Conservation (phyloP, 1,140 invertebrate species). For the Drosophila lacteicornis region DNA sequence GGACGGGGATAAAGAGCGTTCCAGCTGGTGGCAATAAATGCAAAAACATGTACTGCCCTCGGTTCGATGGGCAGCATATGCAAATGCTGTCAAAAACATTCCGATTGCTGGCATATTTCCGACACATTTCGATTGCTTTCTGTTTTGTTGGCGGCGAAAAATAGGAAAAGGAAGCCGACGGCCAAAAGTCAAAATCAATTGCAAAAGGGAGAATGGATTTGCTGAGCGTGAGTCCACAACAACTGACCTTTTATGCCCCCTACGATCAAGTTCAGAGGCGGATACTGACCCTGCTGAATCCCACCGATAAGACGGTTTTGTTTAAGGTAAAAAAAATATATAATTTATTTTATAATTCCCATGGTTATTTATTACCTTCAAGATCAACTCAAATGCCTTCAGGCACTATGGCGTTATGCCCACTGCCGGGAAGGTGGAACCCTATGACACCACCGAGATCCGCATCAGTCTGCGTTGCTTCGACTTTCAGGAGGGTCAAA, state of each 20-base stretch:
- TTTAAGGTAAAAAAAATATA: conserved; percentile 37
- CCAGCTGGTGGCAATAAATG: conserved; percentile 42
- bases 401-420: conserved; percentile 32
- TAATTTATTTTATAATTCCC: too few relatives aligned
- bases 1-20: background rate
- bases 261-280: conserved; percentile 46
- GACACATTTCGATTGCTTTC: conserved; percentile 40
- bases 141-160: conserved; percentile 5
- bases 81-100: conserved; percentile 63
- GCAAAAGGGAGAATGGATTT: conserved; percentile 5
- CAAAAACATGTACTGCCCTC: conserved; percentile 42
- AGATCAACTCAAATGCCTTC: conserved; percentile 34
- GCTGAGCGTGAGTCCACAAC: conserved; percentile 38
- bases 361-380: too few relatives aligned
- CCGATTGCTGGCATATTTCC: conserved; percentile 52
- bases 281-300: conserved; percentile 50
- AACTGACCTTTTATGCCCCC: conserved; percentile 57
- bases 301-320: conserved; percentile 13
- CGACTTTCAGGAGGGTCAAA: background rate
- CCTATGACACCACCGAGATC: conserved; percentile 40
- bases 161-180: conserved; percentile 2
- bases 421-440: conserved; percentile 24
- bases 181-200: conserved; percentile 43
- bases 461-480: conserved; percentile 25
- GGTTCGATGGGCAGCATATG: conserved; percentile 44